phyloP scores from a whole-genome alignment of 2,888 invertebrate species.

The Siphlonurus alternatus region DNA sequence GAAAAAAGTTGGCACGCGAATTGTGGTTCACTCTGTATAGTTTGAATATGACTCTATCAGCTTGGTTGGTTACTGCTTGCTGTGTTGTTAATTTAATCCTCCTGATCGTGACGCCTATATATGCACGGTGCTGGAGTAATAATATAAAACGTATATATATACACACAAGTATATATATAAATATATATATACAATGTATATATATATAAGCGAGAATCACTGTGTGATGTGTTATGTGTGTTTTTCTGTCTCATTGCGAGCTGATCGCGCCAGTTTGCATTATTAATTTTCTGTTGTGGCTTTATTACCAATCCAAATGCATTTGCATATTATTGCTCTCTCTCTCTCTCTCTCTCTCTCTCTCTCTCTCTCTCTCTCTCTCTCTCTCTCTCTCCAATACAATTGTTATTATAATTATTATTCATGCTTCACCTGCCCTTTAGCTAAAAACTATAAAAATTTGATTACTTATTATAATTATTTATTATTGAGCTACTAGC shows the following conservation, averaged over 20 bases:
- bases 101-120: no score
- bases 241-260: background rate
- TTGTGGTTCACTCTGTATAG: no score
- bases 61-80: no score
- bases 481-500: no score
- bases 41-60: no score
- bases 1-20: no score
- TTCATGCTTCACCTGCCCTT: background rate
- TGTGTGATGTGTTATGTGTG: background rate
- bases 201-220: background rate
- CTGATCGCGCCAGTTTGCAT: background rate
- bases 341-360: conserved; percentile 6
- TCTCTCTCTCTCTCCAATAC: background rate
- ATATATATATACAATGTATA: no score
- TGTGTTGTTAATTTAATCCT: no score
- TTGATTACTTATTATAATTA: no score
- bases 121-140: no score
- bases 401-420: background rate
- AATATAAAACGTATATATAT: no score
- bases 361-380: conserved; percentile 9
- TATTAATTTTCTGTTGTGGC: background rate
- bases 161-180: no score
- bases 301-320: background rate
- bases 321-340: conserved; percentile 6
- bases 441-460: background rate